Conservation (phyloP, 1,140 invertebrate genomes). For the Rhopalosiphum maidis region DNA sequence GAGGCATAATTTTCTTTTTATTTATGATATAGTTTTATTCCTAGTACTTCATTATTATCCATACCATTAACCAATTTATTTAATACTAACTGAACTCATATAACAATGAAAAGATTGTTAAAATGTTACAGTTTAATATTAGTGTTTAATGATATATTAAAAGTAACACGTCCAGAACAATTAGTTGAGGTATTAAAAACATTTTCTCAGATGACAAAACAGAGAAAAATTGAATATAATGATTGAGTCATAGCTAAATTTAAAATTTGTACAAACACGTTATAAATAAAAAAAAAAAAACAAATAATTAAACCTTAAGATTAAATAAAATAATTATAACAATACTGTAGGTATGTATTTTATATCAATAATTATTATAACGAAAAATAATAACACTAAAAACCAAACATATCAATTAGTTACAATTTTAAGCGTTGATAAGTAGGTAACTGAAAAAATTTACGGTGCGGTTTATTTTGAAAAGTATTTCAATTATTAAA, state of each 20-base stretch:
- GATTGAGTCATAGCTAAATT: neutral
- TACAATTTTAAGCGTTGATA: neutral
- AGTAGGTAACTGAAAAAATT: neutral
- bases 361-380: neutral
- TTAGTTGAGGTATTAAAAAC: neutral
- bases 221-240: neutral
- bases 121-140: neutral
- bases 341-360: slow-evolving; percentile 2
- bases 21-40: neutral
- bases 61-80: neutral
- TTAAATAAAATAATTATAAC: neutral
- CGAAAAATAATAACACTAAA: neutral
- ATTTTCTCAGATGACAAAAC: neutral
- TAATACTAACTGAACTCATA: neutral
- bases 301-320: neutral
- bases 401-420: neutral
- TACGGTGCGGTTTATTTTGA: neutral
- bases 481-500: no score
- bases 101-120: neutral
- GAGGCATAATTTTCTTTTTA: neutral
- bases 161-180: neutral
- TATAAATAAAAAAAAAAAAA: neutral
- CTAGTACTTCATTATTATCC: neutral
- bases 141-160: neutral
- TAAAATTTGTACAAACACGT: neutral